Conservation (phyloP, 2,797 vertebrate species). For the Centropyge bicolor region DNA sequence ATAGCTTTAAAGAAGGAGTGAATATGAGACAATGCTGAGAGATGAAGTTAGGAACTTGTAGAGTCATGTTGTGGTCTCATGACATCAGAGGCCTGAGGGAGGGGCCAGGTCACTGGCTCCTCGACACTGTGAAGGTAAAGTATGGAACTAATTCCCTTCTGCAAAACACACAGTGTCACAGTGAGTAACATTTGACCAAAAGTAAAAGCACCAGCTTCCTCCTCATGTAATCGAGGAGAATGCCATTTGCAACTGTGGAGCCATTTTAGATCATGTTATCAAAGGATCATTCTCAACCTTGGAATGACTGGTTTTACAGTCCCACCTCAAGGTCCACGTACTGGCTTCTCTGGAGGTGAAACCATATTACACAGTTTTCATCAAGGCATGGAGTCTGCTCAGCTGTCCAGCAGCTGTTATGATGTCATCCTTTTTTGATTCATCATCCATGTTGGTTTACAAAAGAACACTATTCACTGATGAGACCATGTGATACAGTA, state of each 20-base stretch:
- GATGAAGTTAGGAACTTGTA: slow-evolving; percentile 18
- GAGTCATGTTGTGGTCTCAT: slow-evolving; percentile 3
- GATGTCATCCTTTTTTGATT: too few species aligned
- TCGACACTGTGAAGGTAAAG: background rate
- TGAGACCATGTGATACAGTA: too few species aligned
- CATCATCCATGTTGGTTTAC: too few species aligned
- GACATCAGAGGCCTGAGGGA: background rate
- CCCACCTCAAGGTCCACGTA: too few species aligned
- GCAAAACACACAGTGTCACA: background rate
- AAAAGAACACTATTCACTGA: too few species aligned
- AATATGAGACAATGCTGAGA: slow-evolving; percentile 39
- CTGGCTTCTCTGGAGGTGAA: background rate
- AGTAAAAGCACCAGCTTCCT: slow-evolving; percentile 7
- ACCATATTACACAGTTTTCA: background rate
- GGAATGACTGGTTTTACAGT: background rate
- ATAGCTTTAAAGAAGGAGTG: slow-evolving; percentile 4
- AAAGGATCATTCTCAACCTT: background rate
- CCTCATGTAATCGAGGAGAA: background rate
- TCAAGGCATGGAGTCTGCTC: background rate
- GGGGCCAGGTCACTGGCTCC: background rate
- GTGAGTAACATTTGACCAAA: background rate
- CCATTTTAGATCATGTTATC: background rate
- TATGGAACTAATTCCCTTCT: background rate
- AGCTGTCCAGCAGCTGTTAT: background rate
- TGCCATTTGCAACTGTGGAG: background rate